A percentile compares a stretch with the other conserved stretches of the same genome.
Conservation (phyloP, 53 echinoderm and acorn worm species). For the Glandiceps talaboti region DNA sequence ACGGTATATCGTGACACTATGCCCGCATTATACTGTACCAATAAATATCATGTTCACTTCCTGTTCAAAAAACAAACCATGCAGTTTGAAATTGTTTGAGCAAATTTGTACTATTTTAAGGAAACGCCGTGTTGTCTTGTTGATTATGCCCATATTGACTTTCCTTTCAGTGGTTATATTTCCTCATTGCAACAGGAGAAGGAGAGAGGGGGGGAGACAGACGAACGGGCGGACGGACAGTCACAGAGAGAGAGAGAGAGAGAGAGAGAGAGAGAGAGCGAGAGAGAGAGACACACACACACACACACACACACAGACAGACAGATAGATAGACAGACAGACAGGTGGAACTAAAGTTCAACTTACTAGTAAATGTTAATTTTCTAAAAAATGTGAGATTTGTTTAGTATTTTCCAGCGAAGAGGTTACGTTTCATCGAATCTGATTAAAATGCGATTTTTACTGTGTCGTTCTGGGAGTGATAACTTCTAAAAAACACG, state of each 20-base stretch:
- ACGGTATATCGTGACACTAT: too few species aligned
- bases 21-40: too few species aligned
- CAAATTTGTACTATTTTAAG: background rate
- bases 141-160: background rate
- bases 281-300: background rate
- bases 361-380: too few species aligned
- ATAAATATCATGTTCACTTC: too few species aligned
- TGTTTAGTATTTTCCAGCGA: too few species aligned
- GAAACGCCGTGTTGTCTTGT: background rate
- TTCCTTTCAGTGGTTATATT: background rate
- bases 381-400: too few species aligned
- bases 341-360: too few species aligned
- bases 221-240: background rate
- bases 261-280: background rate
- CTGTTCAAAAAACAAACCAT: too few species aligned
- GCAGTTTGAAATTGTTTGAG: background rate
- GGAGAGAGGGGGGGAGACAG: background rate
- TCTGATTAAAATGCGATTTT: too few species aligned
- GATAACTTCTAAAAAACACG: too few species aligned
- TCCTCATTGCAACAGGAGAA: background rate
- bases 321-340: background rate
- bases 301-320: background rate
- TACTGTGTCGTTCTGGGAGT: too few species aligned
- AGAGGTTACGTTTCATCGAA: too few species aligned
- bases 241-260: background rate